Base-by-base conservation (phyloP, 2,888 invertebrate species). In the Drosophila gaucha region DNA sequence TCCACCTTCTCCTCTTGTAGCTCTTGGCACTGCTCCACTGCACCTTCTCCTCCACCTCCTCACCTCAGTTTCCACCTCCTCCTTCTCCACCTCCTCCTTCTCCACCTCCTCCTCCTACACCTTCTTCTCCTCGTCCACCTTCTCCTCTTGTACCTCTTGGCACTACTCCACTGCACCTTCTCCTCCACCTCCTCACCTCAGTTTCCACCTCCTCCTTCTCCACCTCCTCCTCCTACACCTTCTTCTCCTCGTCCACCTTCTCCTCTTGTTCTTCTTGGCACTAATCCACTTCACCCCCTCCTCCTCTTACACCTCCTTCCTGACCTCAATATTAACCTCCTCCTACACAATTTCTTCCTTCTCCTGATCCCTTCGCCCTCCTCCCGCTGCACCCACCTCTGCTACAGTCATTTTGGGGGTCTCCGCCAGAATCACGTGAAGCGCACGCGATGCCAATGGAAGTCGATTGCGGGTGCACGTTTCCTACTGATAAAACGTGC, bases 371-470 rank as follows among this genome's bases (percentile, higher is more conserved):
- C 18, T 16, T 9, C 5, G 0, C 16, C 9, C 18, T 18, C 0
- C 16, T 10, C 10, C 12, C 3, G 31, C 31, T 31, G 6, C 3
- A 28, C 6, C 3, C 9, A 8, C 12, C 2, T 31, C 31, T 31
- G 12, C 9, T 12, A 8, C 41, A 24, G n/a, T 12, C n/a, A n/a
- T 47, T 62, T 62, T 43, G 56, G 56, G 62, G 62, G 60, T 60
- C 54, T 16, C 2, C 36, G 24, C 38, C 20, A 14, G 5, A 28
- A 77, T 79, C 76, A 83, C 69, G 59, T 67, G 59, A 73, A 68
- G 49, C 41, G 33, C 69, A 74, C 69, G 63, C 74, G 75, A 86
- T 76, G 24, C 38, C 41, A n/a, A n/a, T n/a, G n/a, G 3, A 33
- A 31, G 35, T 50, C 6, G 33, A 18, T 35, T 6, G 18, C 31